Evolutionary conservation across 2,888 invertebrate genomes (phyloP), one percentile per base, ranked within the genome.

Genomic region (Leptinotarsa juncta): DNA sequence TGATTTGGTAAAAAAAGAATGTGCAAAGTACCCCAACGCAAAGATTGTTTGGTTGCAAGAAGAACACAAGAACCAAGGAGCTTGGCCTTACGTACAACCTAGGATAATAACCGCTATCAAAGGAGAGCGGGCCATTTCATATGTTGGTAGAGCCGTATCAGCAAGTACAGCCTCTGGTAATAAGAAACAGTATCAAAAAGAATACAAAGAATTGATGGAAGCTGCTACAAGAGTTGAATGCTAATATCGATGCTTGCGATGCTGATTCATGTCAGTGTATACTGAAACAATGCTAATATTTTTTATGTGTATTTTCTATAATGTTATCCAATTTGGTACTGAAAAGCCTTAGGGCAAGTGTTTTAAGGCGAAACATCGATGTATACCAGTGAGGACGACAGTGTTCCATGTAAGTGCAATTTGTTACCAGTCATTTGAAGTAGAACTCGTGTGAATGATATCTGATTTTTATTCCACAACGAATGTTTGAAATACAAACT

Each of bases 141-240:
- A 99, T 89, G 94, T 93, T 85, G 99, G 99, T 14, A 94, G 99
- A 79, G 92, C 94, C 20, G 94, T 95, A 12, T 95, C 96, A 77
- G 97, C 99, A 2, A 97, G 99, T 1, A 96, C 99, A 32, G 98
- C 99, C 77, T 98, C 99, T 18, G 99, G 99, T 84, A 98, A 97
- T 86, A 99, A 99, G 91, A 96, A 95, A 85, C 95, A 95, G 83
- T 98, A 99, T 16, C 57, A 48, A 14, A 69, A n/a, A 4, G 69
- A 69, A 48, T 57, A 57, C 20, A 57, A 55, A 49, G 42, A 57
- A 55, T 20, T 69, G n/a, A 42, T 48, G 53, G 69, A 69, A 12
- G 57, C 20, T 69, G 57, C 57, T 57, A 16, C 69, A 4, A 48
- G 48, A 4, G n/a, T n/a, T 23, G 48, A 53, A 55, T 49, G 16